Percentiles rank a stretch among this genome's conserved stretches.
phyloP scores from a whole-genome alignment of 2,888 invertebrate genomes.

The Acronicta psi region DNA sequence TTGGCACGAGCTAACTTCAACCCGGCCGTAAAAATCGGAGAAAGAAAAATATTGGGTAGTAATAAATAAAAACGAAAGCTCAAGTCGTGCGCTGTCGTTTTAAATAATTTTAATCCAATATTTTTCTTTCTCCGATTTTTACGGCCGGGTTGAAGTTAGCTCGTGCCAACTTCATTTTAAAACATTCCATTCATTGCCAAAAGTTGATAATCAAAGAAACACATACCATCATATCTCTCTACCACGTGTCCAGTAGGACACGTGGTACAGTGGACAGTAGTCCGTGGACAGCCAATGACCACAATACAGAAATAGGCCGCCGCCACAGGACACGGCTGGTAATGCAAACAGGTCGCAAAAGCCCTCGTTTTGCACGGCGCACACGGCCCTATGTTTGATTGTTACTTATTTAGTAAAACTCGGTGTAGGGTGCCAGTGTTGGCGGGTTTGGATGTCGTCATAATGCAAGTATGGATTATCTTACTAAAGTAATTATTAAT shows the following conservation, averaged over 20 bases:
- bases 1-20: no score
- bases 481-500: no score
- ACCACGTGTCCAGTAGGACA: background rate
- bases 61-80: no score
- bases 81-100: no score
- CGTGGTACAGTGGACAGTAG: slow-evolving; percentile 1
- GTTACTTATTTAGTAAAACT: slow-evolving; percentile 62
- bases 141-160: no score
- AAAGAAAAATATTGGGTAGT: no score
- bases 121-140: no score
- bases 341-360: slow-evolving; percentile 51
- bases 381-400: slow-evolving; percentile 67
- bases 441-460: slow-evolving; percentile 25
- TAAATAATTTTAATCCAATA: no score
- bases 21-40: no score
- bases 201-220: background rate
- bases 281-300: slow-evolving; percentile 8
- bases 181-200: no score
- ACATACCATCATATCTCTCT: background rate
- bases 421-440: slow-evolving; percentile 30
- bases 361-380: slow-evolving; percentile 56
- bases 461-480: no score
- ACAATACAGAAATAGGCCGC: slow-evolving; percentile 31
- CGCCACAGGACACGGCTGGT: slow-evolving; percentile 10
- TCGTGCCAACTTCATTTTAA: no score